Percentiles rank a stretch among this genome's conserved stretches.
Conservation (phyloP, 1,140 invertebrate genomes). For the Euschistus heros region DNA sequence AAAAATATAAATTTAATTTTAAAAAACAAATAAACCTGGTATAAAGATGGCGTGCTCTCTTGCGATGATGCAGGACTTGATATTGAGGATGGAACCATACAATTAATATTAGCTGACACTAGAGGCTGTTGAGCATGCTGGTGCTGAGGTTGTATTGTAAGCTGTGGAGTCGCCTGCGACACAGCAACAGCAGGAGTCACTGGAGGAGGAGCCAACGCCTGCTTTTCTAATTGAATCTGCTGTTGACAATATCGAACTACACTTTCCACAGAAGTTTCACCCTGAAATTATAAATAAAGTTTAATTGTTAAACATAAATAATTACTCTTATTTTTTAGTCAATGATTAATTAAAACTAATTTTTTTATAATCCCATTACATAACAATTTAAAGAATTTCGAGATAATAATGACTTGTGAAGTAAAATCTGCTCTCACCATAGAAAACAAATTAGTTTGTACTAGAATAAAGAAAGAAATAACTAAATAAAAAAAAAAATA, state of each 20-base stretch:
- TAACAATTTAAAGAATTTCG: no score
- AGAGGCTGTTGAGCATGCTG: background rate
- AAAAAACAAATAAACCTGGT: background rate
- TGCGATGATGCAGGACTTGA: background rate
- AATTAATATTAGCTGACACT: background rate
- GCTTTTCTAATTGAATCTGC: background rate
- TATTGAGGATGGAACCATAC: background rate
- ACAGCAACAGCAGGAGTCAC: background rate
- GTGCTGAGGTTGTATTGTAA: background rate
- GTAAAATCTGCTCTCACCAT: no score
- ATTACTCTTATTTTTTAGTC: no score
- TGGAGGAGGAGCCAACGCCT: background rate
- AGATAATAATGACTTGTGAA: no score
- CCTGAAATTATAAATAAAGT: background rate
- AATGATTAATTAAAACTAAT: no score
- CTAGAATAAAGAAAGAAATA: no score
- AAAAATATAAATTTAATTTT: no score
- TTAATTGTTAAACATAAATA: no score
- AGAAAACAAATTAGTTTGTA: no score
- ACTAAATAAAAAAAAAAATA: no score
- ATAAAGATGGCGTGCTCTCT: background rate
- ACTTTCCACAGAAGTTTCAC: slow-evolving; percentile 1
- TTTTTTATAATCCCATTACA: no score
- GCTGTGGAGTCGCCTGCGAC: background rate
- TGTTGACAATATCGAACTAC: slow-evolving; percentile 8